Conservation (phyloP, 2,888 invertebrate species). For the Oeneis ivallda region DNA sequence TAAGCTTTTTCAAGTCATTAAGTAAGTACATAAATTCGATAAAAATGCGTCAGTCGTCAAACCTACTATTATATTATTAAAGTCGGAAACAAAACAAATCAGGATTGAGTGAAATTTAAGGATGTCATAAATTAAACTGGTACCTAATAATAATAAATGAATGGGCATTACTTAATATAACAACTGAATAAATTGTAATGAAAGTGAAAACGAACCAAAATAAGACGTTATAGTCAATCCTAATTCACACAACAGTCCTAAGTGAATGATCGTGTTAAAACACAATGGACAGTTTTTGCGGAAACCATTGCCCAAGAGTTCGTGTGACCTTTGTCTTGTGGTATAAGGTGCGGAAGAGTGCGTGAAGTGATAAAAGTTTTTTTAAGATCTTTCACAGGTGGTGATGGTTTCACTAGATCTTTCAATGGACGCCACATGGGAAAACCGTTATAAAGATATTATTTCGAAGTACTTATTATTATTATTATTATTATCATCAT, state of each 20-base stretch:
- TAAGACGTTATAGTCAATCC: constrained; percentile 18
- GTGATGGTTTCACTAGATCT: too few species aligned
- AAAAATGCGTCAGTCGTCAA: too few species aligned
- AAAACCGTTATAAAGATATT: too few species aligned
- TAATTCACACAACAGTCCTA: constrained; percentile 23
- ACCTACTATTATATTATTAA: not conserved
- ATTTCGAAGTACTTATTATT: too few species aligned
- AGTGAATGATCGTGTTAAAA: constrained; percentile 44
- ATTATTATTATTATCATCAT: too few species aligned
- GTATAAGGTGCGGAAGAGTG: constrained; percentile 37
- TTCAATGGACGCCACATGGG: too few species aligned
- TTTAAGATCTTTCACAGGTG: too few species aligned
- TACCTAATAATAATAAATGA: too few species aligned
- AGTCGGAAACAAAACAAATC: not conserved
- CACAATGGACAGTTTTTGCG: constrained; percentile 66
- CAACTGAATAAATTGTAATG: constrained; percentile 9
- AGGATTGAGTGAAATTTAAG: too few species aligned
- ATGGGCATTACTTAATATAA: not conserved
- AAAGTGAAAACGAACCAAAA: constrained; percentile 28
- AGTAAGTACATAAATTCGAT: too few species aligned
- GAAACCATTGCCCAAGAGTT: constrained; percentile 64
- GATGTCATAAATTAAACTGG: too few species aligned
- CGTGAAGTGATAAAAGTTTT: not conserved
- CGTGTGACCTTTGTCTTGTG: constrained; percentile 59
- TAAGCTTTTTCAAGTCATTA: too few species aligned